Conservation (phyloP, 2,113 vertebrate genomes). For the Stigmatopora nigra region DNA sequence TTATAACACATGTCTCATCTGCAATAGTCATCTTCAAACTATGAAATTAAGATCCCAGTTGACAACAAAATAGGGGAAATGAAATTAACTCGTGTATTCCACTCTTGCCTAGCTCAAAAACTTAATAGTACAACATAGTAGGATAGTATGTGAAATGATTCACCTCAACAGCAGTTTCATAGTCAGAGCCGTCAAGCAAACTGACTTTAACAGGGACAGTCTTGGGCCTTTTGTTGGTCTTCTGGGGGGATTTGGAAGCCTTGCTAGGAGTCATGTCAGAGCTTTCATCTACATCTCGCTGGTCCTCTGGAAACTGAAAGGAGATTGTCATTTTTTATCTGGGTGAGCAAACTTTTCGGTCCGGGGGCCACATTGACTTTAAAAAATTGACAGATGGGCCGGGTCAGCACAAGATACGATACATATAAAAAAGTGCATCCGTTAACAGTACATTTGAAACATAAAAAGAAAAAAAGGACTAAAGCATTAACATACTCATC, state of each 20-base stretch:
- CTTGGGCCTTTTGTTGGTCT: constrained; percentile 83
- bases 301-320: constrained; percentile 70
- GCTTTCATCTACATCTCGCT: constrained; percentile 81
- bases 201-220: constrained; percentile 84
- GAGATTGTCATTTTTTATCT: constrained; percentile 23
- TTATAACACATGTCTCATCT: neutral
- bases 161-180: constrained; percentile 90
- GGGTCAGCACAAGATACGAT: no score
- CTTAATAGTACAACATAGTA: neutral
- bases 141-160: neutral
- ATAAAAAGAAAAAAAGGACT: no score
- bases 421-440: no score
- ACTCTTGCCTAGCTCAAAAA: neutral
- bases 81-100: neutral
- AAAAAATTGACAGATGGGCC: no score
- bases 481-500: no score
- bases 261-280: constrained; percentile 95
- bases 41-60: neutral
- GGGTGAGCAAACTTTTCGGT: no score
- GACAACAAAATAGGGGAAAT: neutral
- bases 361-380: no score
- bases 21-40: neutral
- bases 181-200: constrained; percentile 86
- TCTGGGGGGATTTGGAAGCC: constrained; percentile 93
- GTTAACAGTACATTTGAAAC: no score